Base-by-base conservation (phyloP, 2,797 vertebrate genomes). In the Sebastes variabilis region DNA sequence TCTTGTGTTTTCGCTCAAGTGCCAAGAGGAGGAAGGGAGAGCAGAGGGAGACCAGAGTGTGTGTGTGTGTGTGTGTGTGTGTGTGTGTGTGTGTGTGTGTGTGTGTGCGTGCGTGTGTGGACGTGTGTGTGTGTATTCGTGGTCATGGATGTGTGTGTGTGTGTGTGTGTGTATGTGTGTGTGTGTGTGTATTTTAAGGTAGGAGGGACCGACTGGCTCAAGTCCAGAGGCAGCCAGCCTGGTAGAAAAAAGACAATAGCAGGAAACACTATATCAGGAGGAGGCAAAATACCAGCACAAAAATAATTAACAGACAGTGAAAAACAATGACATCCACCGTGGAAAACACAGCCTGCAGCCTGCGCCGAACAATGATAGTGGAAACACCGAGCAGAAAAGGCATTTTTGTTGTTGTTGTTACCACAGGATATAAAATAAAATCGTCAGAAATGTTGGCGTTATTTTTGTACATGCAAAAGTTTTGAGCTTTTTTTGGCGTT, bases 201-300 rank as follows among this genome's bases (percentile, higher is more conserved):
- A 91, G 92, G 92, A 93, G 92, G 90, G 91, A 89, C 90, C 4
- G 30, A 73, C 87, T 94, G 89, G 87, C 91, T 86, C 30, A 25
- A 76, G 83, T 89, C 90, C 91, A 93, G 87, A 88, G 79, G 85
- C 92, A 93, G 91, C 89, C 91, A 90, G 92, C 90, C 86, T 90
- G 90, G 86, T 90, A 87, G 82, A 88, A 79, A 79, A 88, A 77
- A 93, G 92, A 96, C 95, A 96, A 96, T 95, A 87, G 93, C 89
- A 96, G 96, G 95, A 96, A 96, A 93, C 92, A 70, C 88, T 94
- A 90, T 93, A 95, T 95, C 92, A 93, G 92, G 86, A 91, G 86
- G 82, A 87, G 77, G 90, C 88, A 89, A 94, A 92, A 93, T 90
- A 94, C 86, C 90, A 91, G 92, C 77, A 85, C 85, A 90, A 87